phyloP scores from a whole-genome alignment of 2,113 vertebrate genomes.

The Globicephala melas region DNA sequence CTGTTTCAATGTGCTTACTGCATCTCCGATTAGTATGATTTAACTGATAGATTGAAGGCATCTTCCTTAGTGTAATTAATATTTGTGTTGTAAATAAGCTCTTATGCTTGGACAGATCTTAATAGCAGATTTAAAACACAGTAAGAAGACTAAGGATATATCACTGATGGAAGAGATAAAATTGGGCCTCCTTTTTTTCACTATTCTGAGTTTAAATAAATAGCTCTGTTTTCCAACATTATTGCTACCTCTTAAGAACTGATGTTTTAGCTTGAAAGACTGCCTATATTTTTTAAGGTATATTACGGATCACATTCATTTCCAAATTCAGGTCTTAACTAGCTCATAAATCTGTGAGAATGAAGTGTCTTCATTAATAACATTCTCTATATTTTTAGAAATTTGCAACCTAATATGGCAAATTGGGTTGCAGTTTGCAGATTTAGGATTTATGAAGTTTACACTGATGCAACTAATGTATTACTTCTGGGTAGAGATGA shows the following conservation, averaged over 20 bases:
- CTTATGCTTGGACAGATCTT: conserved; percentile 72
- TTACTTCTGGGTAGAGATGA: conserved; percentile 59
- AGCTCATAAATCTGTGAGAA: conserved; percentile 41
- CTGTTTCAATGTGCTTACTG: neutral
- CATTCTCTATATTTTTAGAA: conserved; percentile 50
- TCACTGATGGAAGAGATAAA: conserved; percentile 66
- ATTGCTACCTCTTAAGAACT: neutral
- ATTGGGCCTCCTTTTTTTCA: conserved; percentile 62
- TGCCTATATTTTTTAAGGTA: conserved; percentile 45
- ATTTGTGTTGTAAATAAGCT: conserved; percentile 77
- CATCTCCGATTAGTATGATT: conserved; percentile 36
- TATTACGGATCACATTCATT: conserved; percentile 28
- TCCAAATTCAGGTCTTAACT: conserved; percentile 36
- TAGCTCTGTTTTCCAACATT: conserved; percentile 24
- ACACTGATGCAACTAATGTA: conserved; percentile 31
- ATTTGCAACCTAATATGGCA: conserved; percentile 47
- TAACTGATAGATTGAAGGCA: conserved; percentile 77
- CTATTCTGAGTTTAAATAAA: conserved; percentile 58
- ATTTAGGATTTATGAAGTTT: conserved; percentile 52
- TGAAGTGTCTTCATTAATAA: conserved; percentile 24
- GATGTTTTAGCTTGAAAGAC: conserved; percentile 31
- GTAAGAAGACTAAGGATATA: conserved; percentile 59
- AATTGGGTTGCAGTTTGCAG: conserved; percentile 46
- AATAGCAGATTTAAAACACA: conserved; percentile 69
- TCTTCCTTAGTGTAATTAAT: conserved; percentile 76